phyloP scores from a whole-genome alignment of 1,140 invertebrate species.

The Megathymus violae region DNA sequence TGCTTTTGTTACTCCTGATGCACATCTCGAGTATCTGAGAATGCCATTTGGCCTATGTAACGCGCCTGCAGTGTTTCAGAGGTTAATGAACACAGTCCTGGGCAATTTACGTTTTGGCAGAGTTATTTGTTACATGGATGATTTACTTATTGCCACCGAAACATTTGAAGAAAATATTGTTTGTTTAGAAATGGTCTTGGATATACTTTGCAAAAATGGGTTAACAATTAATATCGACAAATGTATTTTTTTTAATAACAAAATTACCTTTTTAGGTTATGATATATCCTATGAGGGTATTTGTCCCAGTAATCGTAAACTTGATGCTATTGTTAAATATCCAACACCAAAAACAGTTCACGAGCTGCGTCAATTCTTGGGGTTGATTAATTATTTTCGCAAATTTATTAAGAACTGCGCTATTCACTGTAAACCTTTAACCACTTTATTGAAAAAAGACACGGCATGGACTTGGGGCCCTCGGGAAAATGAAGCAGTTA shows the following conservation, averaged over 20 bases:
- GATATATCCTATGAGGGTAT: constrained; percentile 31
- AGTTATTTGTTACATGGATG: constrained; percentile 30
- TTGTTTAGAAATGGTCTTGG: constrained; percentile 24
- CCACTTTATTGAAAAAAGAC: constrained; percentile 49
- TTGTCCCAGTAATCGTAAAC: constrained; percentile 30
- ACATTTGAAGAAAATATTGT: constrained; percentile 28
- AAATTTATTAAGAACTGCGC: constrained; percentile 55
- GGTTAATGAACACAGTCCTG: constrained; percentile 29
- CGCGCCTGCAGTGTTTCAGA: constrained; percentile 29
- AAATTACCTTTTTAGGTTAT: constrained; percentile 30
- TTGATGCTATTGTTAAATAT: constrained; percentile 40
- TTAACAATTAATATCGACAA: constrained; percentile 36
- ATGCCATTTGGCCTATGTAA: constrained; percentile 34
- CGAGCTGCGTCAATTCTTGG: constrained; percentile 45
- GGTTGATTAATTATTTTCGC: too few relatives aligned
- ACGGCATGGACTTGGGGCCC: constrained; percentile 41
- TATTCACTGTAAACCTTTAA: constrained; percentile 46
- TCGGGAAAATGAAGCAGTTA: constrained; percentile 25
- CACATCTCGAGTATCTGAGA: constrained; percentile 23
- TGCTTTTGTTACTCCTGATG: constrained; percentile 27
- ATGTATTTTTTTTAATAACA: constrained; percentile 29
- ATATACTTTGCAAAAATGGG: constrained; percentile 24
- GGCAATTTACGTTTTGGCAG: constrained; percentile 29
- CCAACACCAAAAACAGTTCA: constrained; percentile 50
- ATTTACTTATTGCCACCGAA: constrained; percentile 28